Conservation (phyloP, 2,797 vertebrate genomes). For the Perodicticus potto region DNA sequence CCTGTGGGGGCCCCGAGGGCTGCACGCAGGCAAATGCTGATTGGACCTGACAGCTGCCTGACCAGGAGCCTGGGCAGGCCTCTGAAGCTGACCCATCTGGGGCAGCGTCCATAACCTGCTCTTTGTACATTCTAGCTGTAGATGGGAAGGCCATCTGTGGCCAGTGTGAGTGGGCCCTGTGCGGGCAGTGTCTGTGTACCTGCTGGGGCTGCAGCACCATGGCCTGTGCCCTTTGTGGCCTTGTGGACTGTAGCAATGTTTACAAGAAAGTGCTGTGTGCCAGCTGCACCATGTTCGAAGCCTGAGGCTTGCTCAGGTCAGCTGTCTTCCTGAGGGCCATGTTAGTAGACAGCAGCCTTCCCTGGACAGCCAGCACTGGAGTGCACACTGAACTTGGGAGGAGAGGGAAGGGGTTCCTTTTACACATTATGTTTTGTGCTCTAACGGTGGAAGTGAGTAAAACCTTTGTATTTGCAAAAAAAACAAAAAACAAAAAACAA, state of each 20-base stretch:
- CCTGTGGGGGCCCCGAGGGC: constrained; percentile 32
- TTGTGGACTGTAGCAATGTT: constrained; percentile 81
- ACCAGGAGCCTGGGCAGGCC: constrained; percentile 67
- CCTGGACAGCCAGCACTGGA: neutral
- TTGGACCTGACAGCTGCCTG: constrained; percentile 88
- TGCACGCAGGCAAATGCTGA: constrained; percentile 86
- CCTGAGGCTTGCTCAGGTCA: constrained; percentile 71
- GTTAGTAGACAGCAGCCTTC: neutral
- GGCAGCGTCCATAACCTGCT: constrained; percentile 83
- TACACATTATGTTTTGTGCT: constrained; percentile 82
- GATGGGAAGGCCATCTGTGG: constrained; percentile 83
- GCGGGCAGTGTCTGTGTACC: constrained; percentile 84
- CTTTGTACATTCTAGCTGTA: constrained; percentile 84
- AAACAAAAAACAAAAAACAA: too few species aligned
- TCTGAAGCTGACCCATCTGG: neutral
- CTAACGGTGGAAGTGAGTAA: constrained; percentile 83
- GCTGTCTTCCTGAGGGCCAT: neutral
- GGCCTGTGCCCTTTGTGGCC: constrained; percentile 86
- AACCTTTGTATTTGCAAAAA: constrained; percentile 85
- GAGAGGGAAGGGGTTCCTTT: constrained; percentile 41
- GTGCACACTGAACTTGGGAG: rapidly evolving
- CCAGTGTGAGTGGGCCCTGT: constrained; percentile 86
- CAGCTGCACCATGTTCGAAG: constrained; percentile 87
- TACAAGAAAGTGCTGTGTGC: constrained; percentile 87
- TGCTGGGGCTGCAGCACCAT: constrained; percentile 84